Percentiles rank a stretch among this genome's conserved stretches.
phyloP scores from a whole-genome alignment of 2,797 vertebrate genomes.

The Pantherophis alleghaniensis region DNA sequence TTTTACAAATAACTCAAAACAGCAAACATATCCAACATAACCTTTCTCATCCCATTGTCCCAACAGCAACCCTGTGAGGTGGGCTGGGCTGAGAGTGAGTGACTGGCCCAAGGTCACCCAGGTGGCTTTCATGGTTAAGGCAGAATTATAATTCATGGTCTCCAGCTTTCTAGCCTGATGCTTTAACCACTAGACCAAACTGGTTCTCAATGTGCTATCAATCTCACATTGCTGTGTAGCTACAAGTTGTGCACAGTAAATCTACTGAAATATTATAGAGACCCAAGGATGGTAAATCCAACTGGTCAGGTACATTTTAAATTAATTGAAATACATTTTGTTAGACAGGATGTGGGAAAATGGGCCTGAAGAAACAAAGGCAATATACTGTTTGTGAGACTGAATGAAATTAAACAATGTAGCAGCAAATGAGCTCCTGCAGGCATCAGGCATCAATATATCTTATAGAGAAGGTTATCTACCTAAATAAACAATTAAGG shows the following conservation, averaged over 20 bases:
- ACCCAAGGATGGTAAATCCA: background rate
- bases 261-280: background rate
- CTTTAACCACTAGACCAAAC: background rate
- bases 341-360: background rate
- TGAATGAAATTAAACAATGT: background rate
- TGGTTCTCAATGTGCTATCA: background rate
- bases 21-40: background rate
- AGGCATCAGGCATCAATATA: background rate
- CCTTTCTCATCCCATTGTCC: background rate
- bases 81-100: background rate
- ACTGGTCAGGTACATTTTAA: background rate
- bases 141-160: background rate
- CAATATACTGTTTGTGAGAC: background rate
- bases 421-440: background rate
- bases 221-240: background rate
- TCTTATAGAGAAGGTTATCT: background rate
- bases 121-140: background rate
- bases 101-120: background rate
- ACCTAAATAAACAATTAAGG: background rate
- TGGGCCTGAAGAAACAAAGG: background rate
- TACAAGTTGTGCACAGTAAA: background rate
- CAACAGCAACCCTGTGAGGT: background rate
- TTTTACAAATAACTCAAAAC: background rate
- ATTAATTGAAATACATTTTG: background rate
- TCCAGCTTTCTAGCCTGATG: background rate